These are phyloP conservation scores for Dendrocincla tyrannina DNA, from an alignment of 2,797 vertebrate genomes.

Conservation along the genomic window DNA sequence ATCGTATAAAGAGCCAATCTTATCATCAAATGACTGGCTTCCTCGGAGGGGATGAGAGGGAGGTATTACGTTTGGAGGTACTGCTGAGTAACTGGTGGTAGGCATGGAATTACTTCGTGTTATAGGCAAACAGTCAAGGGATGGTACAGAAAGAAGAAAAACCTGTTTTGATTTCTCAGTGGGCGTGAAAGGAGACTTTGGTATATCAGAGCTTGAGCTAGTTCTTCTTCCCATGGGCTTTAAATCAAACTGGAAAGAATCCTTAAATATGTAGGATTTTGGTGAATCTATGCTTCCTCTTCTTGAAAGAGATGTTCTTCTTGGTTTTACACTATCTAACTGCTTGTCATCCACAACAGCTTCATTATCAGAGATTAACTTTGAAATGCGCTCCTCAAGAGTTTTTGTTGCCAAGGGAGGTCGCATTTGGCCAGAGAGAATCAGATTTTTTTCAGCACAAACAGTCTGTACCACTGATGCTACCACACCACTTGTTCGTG, in stretches of 20 bases:
- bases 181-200: constrained; percentile 97
- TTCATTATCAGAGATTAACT: constrained; percentile 98
- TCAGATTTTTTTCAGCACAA: constrained; percentile 78
- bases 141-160: constrained; percentile 94
- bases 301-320: constrained; percentile 95
- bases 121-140: constrained; percentile 97
- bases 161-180: constrained; percentile 97
- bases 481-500: constrained; percentile 66
- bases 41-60: constrained; percentile 88
- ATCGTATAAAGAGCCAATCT: constrained; percentile 88
- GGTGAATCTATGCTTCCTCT: constrained; percentile 98
- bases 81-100: constrained; percentile 90
- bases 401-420: constrained; percentile 90
- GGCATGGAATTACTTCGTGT: constrained; percentile 99
- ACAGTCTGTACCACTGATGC: constrained; percentile 80
- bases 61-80: constrained; percentile 86
- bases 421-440: constrained; percentile 85
- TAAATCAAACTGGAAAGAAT: constrained; percentile 99
- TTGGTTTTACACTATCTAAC: constrained; percentile 97
- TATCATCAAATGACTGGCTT: constrained; percentile 97
- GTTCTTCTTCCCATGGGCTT: constrained; percentile 95
- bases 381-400: constrained; percentile 95
- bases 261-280: constrained; percentile 99
- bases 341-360: constrained; percentile 98
- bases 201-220: constrained; percentile 97